A percentile compares a stretch with the other conserved stretches of the same genome.
These are phyloP conservation scores for Melanchra persicariae DNA, from an alignment of 2,888 invertebrate species.

Conservation along the genomic window DNA sequence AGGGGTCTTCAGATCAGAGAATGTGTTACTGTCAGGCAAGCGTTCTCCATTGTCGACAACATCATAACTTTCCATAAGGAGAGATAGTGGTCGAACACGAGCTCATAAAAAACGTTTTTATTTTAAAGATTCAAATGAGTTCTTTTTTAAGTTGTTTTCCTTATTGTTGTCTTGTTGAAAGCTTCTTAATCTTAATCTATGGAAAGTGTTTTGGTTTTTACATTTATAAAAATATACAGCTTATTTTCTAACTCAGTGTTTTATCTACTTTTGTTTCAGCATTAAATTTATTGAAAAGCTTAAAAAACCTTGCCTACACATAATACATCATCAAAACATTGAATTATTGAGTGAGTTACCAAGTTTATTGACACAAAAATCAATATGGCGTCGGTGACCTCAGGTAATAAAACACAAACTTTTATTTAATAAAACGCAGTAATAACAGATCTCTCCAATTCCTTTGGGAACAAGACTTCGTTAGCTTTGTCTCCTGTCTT, in stretches of 20 bases:
- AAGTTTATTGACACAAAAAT: background rate
- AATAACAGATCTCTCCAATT: slow-evolving; percentile 4
- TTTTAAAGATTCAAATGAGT: too few relatives aligned
- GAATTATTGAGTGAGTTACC: background rate
- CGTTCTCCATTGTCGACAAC: too few relatives aligned
- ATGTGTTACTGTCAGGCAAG: too few relatives aligned
- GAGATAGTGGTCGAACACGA: too few relatives aligned
- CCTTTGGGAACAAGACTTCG: slow-evolving; percentile 26
- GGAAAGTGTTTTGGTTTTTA: background rate
- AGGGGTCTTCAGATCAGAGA: too few relatives aligned
- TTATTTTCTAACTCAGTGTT: background rate
- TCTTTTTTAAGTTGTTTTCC: background rate
- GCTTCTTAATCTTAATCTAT: background rate
- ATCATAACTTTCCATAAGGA: too few relatives aligned
- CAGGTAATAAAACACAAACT: background rate
- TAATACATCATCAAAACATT: background rate
- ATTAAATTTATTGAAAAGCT: background rate
- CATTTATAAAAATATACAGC: background rate
- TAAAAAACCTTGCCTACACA: background rate
- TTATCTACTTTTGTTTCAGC: background rate
- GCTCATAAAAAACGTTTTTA: too few relatives aligned
- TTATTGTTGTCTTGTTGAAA: background rate
- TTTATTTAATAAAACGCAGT: background rate
- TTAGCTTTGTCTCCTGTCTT: slow-evolving; percentile 16
- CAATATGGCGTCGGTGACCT: background rate